phyloP scores from a whole-genome alignment of 2,888 invertebrate species.

The Luffia ferchaultella region DNA sequence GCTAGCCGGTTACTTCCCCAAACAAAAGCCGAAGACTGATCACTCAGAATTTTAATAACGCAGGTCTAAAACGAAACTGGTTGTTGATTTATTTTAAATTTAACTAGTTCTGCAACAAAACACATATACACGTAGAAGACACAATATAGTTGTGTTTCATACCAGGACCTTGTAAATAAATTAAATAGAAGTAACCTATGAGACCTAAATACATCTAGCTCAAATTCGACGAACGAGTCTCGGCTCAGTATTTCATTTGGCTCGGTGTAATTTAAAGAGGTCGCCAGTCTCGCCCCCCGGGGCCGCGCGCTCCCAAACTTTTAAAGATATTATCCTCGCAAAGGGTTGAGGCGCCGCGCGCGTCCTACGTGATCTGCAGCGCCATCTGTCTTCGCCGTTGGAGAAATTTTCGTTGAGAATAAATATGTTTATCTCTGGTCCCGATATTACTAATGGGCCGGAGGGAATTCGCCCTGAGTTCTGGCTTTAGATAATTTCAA shows the following conservation, averaged over 20 bases:
- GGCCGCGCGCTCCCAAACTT: constrained; percentile 32
- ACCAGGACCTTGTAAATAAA: too few species aligned
- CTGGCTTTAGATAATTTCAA: not conserved
- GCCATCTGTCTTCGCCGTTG: constrained; percentile 49
- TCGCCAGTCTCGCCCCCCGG: constrained; percentile 18
- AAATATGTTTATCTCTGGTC: constrained; percentile 42
- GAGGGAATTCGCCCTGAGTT: not conserved
- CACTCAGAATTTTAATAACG: too few species aligned
- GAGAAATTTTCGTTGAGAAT: constrained; percentile 22
- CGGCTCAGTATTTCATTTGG: not conserved
- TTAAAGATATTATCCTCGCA: constrained; percentile 62
- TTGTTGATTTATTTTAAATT: too few species aligned
- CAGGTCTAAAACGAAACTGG: too few species aligned
- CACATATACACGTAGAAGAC: too few species aligned
- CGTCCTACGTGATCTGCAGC: constrained; percentile 51
- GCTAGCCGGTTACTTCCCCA: too few species aligned
- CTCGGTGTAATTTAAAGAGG: constrained; percentile 43
- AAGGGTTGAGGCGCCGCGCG: constrained; percentile 45
- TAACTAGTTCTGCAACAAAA: too few species aligned
- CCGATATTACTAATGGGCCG: not conserved
- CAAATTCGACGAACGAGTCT: too few species aligned
- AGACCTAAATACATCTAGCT: too few species aligned
- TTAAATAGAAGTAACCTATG: too few species aligned
- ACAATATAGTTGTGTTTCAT: too few species aligned
- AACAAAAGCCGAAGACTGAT: too few species aligned